A percentile compares a stretch with the other conserved stretches of the same genome.
Evolutionary conservation across 2,888 invertebrate species (phyloP).

Genomic region (Aspidapion aeneum): DNA sequence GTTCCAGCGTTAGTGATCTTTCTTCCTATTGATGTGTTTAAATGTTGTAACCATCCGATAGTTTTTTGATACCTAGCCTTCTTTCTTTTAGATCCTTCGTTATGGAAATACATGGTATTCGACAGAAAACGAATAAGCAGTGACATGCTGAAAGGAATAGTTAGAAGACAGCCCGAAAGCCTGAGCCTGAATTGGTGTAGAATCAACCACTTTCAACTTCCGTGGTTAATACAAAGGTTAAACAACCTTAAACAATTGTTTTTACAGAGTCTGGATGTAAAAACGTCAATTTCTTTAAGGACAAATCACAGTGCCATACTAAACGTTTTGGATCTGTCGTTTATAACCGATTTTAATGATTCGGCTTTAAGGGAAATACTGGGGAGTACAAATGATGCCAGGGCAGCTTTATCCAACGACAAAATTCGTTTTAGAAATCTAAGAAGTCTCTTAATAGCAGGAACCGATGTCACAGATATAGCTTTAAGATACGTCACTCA

Average conservation of each 20-base stretch:
- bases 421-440: constrained; percentile 75
- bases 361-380: constrained; percentile 79
- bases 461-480: constrained; percentile 89
- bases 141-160: constrained; percentile 62
- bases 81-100: constrained; percentile 72
- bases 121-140: constrained; percentile 56
- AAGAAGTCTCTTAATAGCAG: constrained; percentile 71
- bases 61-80: no score
- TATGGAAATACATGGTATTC: constrained; percentile 86
- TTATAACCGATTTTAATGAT: constrained; percentile 83
- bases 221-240: constrained; percentile 85
- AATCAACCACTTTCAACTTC: constrained; percentile 82
- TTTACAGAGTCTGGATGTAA: constrained; percentile 72
- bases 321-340: constrained; percentile 70
- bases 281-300: constrained; percentile 73
- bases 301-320: constrained; percentile 57
- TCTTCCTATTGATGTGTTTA: no score
- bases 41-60: no score
- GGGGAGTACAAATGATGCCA: constrained; percentile 69
- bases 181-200: constrained; percentile 88
- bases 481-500: constrained; percentile 73
- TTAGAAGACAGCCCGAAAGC: constrained; percentile 81
- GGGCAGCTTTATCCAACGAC: constrained; percentile 72
- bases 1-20: no score
- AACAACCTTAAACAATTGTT: constrained; percentile 80